Percentiles rank a stretch among this genome's conserved stretches.
Conservation (phyloP, 2,888 invertebrate species). For the Spicauda simplicius region DNA sequence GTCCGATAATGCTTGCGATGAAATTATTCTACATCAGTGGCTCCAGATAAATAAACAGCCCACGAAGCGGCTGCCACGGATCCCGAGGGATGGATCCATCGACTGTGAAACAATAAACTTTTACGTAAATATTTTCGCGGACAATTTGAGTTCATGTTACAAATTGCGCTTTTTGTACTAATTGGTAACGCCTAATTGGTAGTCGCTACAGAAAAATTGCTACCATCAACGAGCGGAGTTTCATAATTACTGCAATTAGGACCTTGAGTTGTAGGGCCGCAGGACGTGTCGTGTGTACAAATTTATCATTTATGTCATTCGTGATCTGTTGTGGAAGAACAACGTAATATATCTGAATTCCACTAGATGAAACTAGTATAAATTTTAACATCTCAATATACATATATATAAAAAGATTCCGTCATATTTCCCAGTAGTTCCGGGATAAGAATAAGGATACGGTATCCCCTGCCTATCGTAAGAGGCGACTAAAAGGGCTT, state of each 20-base stretch:
- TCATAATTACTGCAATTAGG: conserved; percentile 76
- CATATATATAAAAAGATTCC: no score
- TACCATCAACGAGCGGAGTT: conserved; percentile 80
- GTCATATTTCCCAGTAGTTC: no score
- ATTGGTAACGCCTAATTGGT: conserved; percentile 78
- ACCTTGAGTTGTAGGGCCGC: conserved; percentile 61
- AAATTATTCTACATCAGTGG: conserved; percentile 14
- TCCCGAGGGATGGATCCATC: conserved; percentile 15
- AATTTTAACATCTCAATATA: no score
- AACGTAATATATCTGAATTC: no score
- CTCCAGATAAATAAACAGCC: conserved; percentile 8
- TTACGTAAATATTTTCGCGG: conserved; percentile 24
- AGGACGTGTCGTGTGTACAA: conserved; percentile 72
- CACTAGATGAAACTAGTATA: no score
- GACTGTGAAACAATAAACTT: conserved; percentile 30
- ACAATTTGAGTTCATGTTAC: conserved; percentile 41
- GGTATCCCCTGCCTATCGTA: no score
- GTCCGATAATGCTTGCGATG: conserved; percentile 19
- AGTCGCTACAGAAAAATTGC: conserved; percentile 79
- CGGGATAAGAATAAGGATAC: no score
- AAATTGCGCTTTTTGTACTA: conserved; percentile 60
- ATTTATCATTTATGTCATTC: conserved; percentile 56
- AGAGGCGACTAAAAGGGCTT: no score
- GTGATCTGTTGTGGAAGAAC: neutral
- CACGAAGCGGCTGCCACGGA: neutral